Evolutionary conservation across 1,140 invertebrate genomes (phyloP), one percentile per base, ranked within the genome.

Genomic region (Ips typographus): DNA sequence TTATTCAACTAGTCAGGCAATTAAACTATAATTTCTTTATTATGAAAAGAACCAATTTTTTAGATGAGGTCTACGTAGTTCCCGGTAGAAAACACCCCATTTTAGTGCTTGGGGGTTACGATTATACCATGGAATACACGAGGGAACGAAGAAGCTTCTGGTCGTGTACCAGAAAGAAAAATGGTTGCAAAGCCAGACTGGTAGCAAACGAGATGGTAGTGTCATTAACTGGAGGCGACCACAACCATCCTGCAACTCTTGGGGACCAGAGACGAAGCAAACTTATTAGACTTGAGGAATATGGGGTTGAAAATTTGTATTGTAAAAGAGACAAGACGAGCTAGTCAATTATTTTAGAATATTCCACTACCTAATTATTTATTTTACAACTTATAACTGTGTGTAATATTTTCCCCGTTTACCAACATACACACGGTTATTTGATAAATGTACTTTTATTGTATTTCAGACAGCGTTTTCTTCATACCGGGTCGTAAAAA

Each of bases 151-250:
- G 56, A 49, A 70, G 37, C 38, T 67, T 71, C 58, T 72, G 71
- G 71, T 38, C 22, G 2, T 72, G 71, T 41, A 53, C 40, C 4
- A 43, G 44, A 8, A 66, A 57, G 4, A 66, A 66, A 8, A 4
- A 47, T 3, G 69, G 69, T 47, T 75, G 74, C 49, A 75, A 71
- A 59, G 69, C 67, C 1, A 65, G 69, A 52, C 61, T 65, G 41
- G 57, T 67, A 6, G 65, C 68, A 3, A 41, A 47, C 2, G 39
- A 37, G 1, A 44, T 36, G 39, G 55, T 52, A 22, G 38, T 70
- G 1, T n/a, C 41, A 2, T 7, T 57, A 36, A 63, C 68, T 43
- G 52, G 40, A 2, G 52, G n/a, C 7, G 55, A 56, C 6, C 64
- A 65, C 41, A 65, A 41, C 38, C 64, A 65, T 65, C 8, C n/a